phyloP scores from a whole-genome alignment of 2,113 vertebrate genomes.

The Centropus bengalensis region DNA sequence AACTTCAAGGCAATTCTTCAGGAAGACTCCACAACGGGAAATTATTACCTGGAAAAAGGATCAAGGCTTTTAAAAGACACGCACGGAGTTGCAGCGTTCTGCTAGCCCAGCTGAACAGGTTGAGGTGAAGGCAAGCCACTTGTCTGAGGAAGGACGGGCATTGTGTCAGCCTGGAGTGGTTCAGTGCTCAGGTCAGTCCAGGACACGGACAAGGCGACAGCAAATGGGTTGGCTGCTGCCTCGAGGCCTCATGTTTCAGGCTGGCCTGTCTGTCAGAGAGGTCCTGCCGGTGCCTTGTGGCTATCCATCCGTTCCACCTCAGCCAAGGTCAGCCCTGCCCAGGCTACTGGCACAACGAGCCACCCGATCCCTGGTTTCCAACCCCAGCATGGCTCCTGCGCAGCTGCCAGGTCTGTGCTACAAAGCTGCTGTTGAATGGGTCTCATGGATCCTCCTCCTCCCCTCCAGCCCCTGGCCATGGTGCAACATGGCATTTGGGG shows the following conservation, averaged over 20 bases:
- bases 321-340: conserved; percentile 13
- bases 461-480: background rate
- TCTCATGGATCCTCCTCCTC: background rate
- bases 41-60: background rate
- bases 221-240: background rate
- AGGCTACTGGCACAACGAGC: background rate
- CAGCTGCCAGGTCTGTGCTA: background rate
- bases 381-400: background rate
- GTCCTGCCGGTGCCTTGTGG: background rate
- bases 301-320: conserved; percentile 8
- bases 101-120: background rate
- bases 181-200: conserved; percentile 29
- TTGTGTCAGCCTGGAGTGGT: background rate
- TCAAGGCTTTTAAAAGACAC: background rate
- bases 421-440: background rate
- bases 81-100: background rate
- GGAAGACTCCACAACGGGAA: background rate
- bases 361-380: background rate
- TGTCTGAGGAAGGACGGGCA: background rate
- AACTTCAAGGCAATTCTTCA: background rate
- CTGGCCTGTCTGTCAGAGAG: background rate
- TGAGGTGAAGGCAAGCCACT: background rate
- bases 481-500: background rate
- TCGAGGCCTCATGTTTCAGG: background rate
- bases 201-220: conserved; percentile 16